A percentile compares a stretch with the other conserved stretches of the same genome.
Evolutionary conservation across 2,113 vertebrate genomes (phyloP).

Genomic region (Probosciger aterrimus): DNA sequence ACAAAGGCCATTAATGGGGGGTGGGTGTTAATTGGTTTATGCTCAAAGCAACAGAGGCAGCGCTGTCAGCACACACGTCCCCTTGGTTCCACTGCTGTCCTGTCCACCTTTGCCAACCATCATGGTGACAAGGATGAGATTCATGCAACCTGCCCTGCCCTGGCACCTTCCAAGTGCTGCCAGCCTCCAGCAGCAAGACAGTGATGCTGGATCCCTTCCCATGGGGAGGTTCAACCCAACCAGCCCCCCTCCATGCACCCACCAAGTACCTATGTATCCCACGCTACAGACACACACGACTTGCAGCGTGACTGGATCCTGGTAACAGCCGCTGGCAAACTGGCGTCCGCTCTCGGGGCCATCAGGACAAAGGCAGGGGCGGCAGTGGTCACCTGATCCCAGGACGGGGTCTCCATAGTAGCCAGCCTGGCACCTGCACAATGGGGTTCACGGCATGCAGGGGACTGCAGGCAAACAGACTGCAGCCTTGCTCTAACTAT

Average conservation of each 20-base stretch:
- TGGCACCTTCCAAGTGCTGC: neutral
- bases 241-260: neutral
- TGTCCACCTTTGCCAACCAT: neutral
- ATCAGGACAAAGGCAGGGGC: slow-evolving; percentile 90
- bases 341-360: slow-evolving; percentile 87
- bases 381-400: slow-evolving; percentile 93
- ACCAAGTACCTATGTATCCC: slow-evolving; percentile 85
- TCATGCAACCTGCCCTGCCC: neutral
- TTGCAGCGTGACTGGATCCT: slow-evolving; percentile 76
- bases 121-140: rapidly evolving
- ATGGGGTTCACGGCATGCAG: neutral
- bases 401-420: slow-evolving; percentile 91
- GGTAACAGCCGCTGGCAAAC: slow-evolving; percentile 88
- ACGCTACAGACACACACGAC: slow-evolving; percentile 84
- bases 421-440: slow-evolving; percentile 84
- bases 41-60: neutral
- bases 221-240: neutral
- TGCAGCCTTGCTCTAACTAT: neutral
- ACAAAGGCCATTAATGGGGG: neutral
- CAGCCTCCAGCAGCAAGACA: neutral
- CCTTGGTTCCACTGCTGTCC: neutral
- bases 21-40: neutral
- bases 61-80: rapidly evolving
- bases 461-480: neutral
- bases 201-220: neutral